A percentile compares a stretch with the other conserved stretches of the same genome.
phyloP scores from a whole-genome alignment of 2,888 invertebrate genomes.

The Leptogaster cylindrica region DNA sequence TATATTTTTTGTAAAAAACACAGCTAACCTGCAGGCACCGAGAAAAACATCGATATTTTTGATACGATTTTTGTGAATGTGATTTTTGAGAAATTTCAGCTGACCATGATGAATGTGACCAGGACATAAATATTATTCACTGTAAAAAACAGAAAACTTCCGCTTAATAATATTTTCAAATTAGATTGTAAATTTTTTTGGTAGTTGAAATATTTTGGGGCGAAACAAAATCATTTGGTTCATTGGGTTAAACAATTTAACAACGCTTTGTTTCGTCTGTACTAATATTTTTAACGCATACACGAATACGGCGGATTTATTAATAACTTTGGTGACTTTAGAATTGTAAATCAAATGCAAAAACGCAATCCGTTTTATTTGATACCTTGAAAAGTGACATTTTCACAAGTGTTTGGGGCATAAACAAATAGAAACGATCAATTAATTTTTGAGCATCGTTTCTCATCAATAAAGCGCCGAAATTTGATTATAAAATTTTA shows the following conservation, averaged over 20 bases:
- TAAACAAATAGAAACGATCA: constrained; percentile 48
- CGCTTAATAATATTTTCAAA: constrained; percentile 1
- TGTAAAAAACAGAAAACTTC: constrained; percentile 20
- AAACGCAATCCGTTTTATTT: constrained; percentile 17
- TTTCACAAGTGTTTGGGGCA: constrained; percentile 61
- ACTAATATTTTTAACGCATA: constrained; percentile 24
- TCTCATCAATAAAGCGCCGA: constrained; percentile 20
- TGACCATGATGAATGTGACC: constrained; percentile 31
- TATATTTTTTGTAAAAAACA: constrained; percentile 13
- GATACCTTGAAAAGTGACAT: constrained; percentile 51
- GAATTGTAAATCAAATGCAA: background rate
- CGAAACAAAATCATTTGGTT: constrained; percentile 23
- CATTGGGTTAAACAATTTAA: constrained; percentile 1
- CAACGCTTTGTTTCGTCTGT: constrained; percentile 30
- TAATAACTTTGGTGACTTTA: background rate
- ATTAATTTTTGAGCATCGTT: constrained; percentile 48
- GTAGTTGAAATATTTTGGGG: constrained; percentile 26
- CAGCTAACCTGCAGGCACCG: constrained; percentile 25
- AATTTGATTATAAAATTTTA: constrained; percentile 4
- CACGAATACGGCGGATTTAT: constrained; percentile 26
- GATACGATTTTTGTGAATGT: constrained; percentile 23
- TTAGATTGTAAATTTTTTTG: constrained; percentile 30
- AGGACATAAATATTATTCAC: constrained; percentile 26
- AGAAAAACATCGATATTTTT: constrained; percentile 1
- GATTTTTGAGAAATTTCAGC: constrained; percentile 41